Evolutionary conservation across 2,797 vertebrate genomes (phyloP).

Genomic region (Anolis apletophallus): DNA sequence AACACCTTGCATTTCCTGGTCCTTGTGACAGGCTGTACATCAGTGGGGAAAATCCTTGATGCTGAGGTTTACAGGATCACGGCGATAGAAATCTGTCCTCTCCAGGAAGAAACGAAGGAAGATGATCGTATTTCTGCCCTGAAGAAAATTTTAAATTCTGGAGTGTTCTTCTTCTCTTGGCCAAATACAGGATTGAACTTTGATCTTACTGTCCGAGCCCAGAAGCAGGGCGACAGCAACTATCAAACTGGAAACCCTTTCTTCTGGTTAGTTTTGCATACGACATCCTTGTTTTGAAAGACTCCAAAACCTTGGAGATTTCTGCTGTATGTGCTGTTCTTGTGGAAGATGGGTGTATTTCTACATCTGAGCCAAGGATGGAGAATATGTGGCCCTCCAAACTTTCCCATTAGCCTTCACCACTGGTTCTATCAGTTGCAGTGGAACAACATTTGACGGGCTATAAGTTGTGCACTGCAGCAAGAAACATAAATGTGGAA

Average conservation of each 20-base stretch:
- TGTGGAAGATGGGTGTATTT: neutral
- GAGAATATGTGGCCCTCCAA: neutral
- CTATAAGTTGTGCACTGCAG: neutral
- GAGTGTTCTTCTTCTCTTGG: slow-evolving; percentile 83
- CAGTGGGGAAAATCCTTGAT: slow-evolving; percentile 82
- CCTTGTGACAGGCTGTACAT: slow-evolving; percentile 82
- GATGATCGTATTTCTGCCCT: slow-evolving; percentile 78
- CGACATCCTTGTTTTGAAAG: slow-evolving; percentile 6
- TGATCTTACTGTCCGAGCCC: slow-evolving; percentile 81
- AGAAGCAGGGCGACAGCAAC: slow-evolving; percentile 77
- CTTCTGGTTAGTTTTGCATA: slow-evolving; percentile 79
- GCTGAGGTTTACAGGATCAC: slow-evolving; percentile 84
- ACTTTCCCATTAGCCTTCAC: neutral
- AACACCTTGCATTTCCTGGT: slow-evolving; percentile 79
- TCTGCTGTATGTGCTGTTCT: neutral
- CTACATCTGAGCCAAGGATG: neutral
- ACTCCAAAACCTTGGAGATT: neutral
- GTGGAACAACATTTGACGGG: neutral
- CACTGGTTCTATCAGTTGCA: neutral
- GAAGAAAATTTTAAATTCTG: slow-evolving; percentile 81
- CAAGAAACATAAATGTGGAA: slow-evolving; percentile 17
- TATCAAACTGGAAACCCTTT: slow-evolving; percentile 79
- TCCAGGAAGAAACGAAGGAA: slow-evolving; percentile 80
- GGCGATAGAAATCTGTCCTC: slow-evolving; percentile 80
- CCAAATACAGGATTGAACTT: slow-evolving; percentile 79